Evolutionary conservation across 2,888 invertebrate genomes (phyloP).

Genomic region (Zaprionus lineosus): DNA sequence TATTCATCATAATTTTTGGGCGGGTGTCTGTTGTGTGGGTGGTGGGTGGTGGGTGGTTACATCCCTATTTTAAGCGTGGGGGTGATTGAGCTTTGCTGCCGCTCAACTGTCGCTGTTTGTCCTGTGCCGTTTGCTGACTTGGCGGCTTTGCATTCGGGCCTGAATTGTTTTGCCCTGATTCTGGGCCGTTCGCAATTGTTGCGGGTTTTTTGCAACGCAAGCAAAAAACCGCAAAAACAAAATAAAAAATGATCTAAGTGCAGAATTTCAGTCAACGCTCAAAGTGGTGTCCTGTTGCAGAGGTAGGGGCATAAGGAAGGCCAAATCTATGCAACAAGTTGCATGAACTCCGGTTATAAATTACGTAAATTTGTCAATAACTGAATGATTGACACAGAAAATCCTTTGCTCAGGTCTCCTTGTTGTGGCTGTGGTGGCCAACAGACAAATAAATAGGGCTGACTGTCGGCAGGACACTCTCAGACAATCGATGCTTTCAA

Average conservation of each 20-base stretch:
- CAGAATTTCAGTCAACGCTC: conserved; percentile 39
- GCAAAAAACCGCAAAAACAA: conserved; percentile 1
- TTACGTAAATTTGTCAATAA: conserved; percentile 35
- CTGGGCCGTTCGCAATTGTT: conserved; percentile 44
- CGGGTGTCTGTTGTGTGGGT: background rate
- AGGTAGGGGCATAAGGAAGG: conserved; percentile 22
- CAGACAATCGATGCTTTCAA: conserved; percentile 37
- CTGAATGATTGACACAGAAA: conserved; percentile 53
- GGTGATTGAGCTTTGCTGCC: conserved; percentile 43
- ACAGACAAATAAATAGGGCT: conserved; percentile 39
- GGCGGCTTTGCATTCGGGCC: no score
- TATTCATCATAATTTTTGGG: conserved; percentile 61
- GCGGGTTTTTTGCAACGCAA: conserved; percentile 45
- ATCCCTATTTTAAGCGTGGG: conserved; percentile 23
- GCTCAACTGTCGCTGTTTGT: conserved; percentile 5
- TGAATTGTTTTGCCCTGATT: conserved; percentile 44
- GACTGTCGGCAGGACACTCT: conserved; percentile 3
- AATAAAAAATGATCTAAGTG: conserved; percentile 13
- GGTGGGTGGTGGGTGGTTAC: background rate
- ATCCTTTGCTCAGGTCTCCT: conserved; percentile 14
- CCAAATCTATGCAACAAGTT: conserved; percentile 37
- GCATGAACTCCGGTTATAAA: conserved; percentile 18
- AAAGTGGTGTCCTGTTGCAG: background rate
- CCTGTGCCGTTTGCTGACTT: conserved; percentile 49
- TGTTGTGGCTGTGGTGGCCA: conserved; percentile 21